Base-by-base conservation (phyloP, 2,113 vertebrate genomes). In the Phyllostomus hastatus region DNA sequence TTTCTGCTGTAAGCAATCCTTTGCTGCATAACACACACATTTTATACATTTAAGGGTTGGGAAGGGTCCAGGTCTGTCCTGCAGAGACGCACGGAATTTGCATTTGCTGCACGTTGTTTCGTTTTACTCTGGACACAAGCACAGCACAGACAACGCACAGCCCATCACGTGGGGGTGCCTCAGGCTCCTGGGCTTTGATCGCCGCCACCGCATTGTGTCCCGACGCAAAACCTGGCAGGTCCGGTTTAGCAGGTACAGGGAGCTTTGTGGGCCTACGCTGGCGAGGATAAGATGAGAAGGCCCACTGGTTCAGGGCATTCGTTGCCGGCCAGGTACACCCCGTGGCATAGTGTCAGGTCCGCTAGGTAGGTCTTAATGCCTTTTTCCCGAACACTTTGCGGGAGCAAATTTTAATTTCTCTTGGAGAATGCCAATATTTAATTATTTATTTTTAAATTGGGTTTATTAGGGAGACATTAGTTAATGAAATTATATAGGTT, bases 271-370 rank as follows among this genome's bases (percentile, higher is more conserved):
- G 75, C 15, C 59, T 88, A 67, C 7, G 73, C 92, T 76, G 89
- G 82, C 59, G 81, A 73, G 59, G 35, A 76, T 79, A 48, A 94
- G 94, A 79, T 91, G 73, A 82, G 87, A 88, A 94, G 46, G 52
- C 19, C 67, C 78, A 50, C 95, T 64, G 72, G 22, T 80, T 93
- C 41, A 83, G 83, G 48, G 48, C 50, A 28, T 82, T 94, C 72
- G 54, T 54, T 90, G 54, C 76, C 91, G 95, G 86, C 90, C 92
- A 95, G 87, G 82, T 79, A 52, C 43, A 43, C 38, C 64, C 84
- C 50, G 2, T 66, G 43, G 35, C 50, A 11, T 31, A 46, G 84
- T 88, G 87, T 75, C 84, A 80, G 70, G 52, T 72, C 10, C 46
- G 48, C 66, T 96, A 80, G 43, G 31, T 22, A 52, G 24, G 17